Base-by-base conservation (phyloP, 2,113 vertebrate genomes). In the Anseranas semipalmata region DNA sequence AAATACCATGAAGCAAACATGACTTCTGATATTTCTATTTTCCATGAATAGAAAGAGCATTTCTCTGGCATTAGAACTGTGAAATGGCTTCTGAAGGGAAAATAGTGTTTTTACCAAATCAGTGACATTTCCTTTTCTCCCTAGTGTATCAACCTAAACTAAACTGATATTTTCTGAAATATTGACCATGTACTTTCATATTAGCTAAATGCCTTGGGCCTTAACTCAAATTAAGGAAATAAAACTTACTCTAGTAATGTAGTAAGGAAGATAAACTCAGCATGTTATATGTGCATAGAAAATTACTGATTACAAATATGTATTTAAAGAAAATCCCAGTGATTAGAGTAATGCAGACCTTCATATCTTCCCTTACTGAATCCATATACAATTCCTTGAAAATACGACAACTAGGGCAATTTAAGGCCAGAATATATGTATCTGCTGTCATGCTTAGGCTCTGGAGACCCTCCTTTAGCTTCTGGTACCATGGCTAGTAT, bases 11-110 rank as follows among this genome's bases (percentile, higher is more conserved):
- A 74, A 75, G 59, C 28, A 60, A 53, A 39, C 9, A 21, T 80
- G 56, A 82, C 77, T 92, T 86, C 50, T 85, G 24, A 50, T 94
- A 93, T 76, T 95, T 94, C 70, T 75, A 37, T 93, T 83, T 88
- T 79, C 39, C 14, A 43, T n/a, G 10, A 91, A 73, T 62, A 48
- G 82, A 73, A 87, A 89, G 41, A 78, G 8, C 28, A 85, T 63
- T 93, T 94, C 58, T 35, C 56, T 59, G 45, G 52, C 45, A 77
- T 77, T 86, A 48, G 32, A 68, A 67, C 67, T 25, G 22, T 53
- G 58, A 92, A 92, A 87, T 86, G 52, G 37, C 62, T 84, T 32
- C 35, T 53, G 43, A 90, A 67, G 41, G 27, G 9, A 90, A 90
- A 93, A 63, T 2, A 56, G 10, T 10, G 25, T 15, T 89, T 94